Conservation (phyloP, 2,797 vertebrate genomes). For the Protonibea diacanthus region DNA sequence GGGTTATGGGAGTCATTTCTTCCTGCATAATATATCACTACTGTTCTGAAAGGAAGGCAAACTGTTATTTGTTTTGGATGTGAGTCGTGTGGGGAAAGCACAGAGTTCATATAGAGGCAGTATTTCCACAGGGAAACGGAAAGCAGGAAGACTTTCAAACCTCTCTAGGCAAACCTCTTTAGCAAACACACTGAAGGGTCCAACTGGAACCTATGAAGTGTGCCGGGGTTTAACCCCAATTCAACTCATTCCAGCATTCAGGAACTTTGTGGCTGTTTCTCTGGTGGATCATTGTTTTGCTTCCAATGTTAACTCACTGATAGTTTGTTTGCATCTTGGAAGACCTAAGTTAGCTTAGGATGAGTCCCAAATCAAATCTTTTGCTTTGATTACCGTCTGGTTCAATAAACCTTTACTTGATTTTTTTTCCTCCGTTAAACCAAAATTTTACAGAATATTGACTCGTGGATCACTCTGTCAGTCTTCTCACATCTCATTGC, state of each 20-base stretch:
- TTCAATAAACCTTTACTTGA: background rate
- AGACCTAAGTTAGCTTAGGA: constrained; percentile 27
- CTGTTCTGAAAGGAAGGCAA: constrained; percentile 28
- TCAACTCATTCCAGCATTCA: constrained; percentile 33
- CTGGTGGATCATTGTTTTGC: constrained; percentile 23
- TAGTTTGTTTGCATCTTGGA: constrained; percentile 38
- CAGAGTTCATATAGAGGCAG: constrained; percentile 12
- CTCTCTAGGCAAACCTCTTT: constrained; percentile 20
- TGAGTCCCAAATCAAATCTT: constrained; percentile 13
- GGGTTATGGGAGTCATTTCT: constrained; percentile 2
- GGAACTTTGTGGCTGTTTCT: constrained; percentile 22
- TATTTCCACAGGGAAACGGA: constrained; percentile 39
- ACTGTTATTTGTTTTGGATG: constrained; percentile 32
- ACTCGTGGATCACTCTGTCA: constrained; percentile 1
- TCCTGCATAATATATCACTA: constrained; percentile 26
- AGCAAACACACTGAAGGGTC: constrained; percentile 18
- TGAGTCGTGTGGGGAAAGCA: background rate
- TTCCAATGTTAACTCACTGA: constrained; percentile 38
- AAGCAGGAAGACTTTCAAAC: constrained; percentile 39
- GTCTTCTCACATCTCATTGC: background rate
- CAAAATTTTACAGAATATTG: background rate
- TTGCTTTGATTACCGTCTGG: background rate
- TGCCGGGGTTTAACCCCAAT: constrained; percentile 32
- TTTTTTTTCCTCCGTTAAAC: constrained; percentile 12
- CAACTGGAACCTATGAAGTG: constrained; percentile 42